phyloP scores from a whole-genome alignment of 2,113 vertebrate genomes.

The Lagenorhynchus albirostris region DNA sequence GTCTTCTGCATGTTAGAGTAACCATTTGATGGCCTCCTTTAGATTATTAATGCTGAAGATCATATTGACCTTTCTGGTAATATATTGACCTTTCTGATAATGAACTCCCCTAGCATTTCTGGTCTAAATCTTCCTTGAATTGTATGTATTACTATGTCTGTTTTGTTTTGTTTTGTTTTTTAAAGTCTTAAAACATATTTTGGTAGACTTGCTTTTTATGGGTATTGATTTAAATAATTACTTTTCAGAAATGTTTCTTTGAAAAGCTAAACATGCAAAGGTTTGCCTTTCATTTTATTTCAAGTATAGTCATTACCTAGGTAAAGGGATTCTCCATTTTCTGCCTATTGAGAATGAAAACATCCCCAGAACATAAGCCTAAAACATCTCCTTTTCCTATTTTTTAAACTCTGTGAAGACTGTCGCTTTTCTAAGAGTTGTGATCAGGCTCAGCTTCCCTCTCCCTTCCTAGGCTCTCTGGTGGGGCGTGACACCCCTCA shows the following conservation, averaged over 20 bases:
- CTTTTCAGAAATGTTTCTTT: background rate
- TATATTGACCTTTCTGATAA: background rate
- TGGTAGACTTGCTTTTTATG: constrained; percentile 6
- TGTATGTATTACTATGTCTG: background rate
- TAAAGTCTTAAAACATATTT: constrained; percentile 30
- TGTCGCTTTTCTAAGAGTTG: background rate
- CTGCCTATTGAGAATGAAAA: background rate
- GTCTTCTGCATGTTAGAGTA: background rate
- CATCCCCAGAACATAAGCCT: background rate
- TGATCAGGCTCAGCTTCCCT: background rate
- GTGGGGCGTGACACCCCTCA: background rate
- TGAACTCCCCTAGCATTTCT: background rate
- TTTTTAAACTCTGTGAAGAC: background rate
- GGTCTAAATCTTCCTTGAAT: background rate
- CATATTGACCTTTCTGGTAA: background rate
- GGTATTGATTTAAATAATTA: background rate
- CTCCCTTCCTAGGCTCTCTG: background rate
- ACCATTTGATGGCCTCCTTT: background rate
- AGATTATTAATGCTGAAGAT: background rate
- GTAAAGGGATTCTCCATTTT: background rate
- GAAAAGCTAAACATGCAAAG: background rate
- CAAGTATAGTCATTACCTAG: background rate
- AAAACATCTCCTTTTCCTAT: background rate
- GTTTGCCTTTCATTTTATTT: background rate
- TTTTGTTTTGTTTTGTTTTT: background rate